Evolutionary conservation across 2,888 invertebrate genomes (phyloP).

Genomic region (Villa cingulata): DNA sequence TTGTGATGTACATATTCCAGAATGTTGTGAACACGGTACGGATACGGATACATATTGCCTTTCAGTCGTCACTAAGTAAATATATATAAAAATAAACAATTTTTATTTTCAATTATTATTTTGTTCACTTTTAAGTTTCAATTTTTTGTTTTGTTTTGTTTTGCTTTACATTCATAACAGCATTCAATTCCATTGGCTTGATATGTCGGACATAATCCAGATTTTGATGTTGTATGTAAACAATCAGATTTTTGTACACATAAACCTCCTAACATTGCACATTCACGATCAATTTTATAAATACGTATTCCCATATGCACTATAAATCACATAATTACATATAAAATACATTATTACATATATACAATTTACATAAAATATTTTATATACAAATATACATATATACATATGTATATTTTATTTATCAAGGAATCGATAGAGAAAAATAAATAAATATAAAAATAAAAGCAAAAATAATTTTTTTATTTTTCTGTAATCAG

Average conservation of each 20-base stretch:
- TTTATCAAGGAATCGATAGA: no score
- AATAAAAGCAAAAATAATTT: no score
- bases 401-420: no score
- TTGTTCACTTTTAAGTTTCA: background rate
- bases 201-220: constrained; percentile 29
- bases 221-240: constrained; percentile 23
- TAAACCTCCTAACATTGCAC: constrained; percentile 29
- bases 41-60: no score
- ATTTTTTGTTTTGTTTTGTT: background rate
- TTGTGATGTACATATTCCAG: constrained; percentile 26
- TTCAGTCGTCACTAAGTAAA: constrained; percentile 23
- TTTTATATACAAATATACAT: no score
- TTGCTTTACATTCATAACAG: constrained; percentile 31
- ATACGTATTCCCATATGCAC: constrained; percentile 29
- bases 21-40: constrained; percentile 28
- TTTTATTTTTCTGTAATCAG: no score
- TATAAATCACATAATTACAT: no score
- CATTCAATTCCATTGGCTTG: constrained; percentile 28
- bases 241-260: constrained; percentile 30
- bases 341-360: no score
- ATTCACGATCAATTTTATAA: constrained; percentile 27
- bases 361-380: no score
- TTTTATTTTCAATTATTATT: background rate
- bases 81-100: background rate
- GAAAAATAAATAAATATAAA: no score